Conservation (phyloP, 1,140 invertebrate species). For the Ostrea denselamellosa region DNA sequence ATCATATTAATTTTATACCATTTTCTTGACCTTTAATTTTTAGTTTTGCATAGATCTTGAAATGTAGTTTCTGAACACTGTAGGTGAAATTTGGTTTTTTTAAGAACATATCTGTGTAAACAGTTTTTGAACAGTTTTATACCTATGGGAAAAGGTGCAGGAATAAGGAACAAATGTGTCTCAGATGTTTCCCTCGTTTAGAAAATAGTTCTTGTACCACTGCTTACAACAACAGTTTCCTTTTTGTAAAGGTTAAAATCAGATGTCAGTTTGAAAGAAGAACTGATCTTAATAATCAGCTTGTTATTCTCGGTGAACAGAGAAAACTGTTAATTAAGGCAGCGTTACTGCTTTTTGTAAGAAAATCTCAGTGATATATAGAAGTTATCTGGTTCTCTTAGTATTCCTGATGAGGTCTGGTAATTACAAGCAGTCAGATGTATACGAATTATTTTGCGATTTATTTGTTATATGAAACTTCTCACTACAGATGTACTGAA, state of each 20-base stretch:
- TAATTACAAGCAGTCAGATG: too few species aligned
- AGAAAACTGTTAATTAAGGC: too few species aligned
- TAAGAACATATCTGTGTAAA: neutral
- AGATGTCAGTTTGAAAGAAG: neutral
- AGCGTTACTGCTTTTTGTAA: too few species aligned
- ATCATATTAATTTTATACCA: constrained; percentile 19
- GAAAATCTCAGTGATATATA: too few species aligned
- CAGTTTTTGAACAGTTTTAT: neutral
- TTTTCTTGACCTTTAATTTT: neutral
- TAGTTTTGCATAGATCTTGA: neutral
- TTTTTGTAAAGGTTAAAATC: neutral
- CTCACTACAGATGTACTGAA: too few species aligned
- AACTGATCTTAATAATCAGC: neutral
- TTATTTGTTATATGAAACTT: too few species aligned
- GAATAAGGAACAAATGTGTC: neutral
- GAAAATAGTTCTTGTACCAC: neutral
- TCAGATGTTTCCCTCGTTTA: neutral
- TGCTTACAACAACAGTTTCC: neutral
- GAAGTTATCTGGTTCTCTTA: too few species aligned
- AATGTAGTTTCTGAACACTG: neutral
- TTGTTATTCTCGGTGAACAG: too few species aligned
- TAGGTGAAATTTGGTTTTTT: neutral
- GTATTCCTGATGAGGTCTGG: too few species aligned
- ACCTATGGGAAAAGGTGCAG: neutral
- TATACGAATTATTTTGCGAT: too few species aligned